Evolutionary conservation across 2,888 invertebrate species (phyloP).

Genomic region (Lasius fuliginosus): DNA sequence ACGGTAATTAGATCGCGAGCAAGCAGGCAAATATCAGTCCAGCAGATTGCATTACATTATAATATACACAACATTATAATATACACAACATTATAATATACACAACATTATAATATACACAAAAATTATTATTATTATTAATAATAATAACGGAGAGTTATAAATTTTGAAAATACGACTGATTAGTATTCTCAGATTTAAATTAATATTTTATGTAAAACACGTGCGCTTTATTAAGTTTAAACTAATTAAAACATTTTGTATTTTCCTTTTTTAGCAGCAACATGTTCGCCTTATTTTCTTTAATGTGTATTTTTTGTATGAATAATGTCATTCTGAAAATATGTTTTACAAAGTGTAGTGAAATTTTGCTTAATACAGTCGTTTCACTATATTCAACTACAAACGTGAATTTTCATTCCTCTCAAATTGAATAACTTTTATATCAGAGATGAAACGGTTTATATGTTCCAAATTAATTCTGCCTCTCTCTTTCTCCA

Average conservation of each 20-base stretch:
- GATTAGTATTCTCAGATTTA: constrained; percentile 6
- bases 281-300: neutral
- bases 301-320: neutral
- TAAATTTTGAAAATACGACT: constrained; percentile 4
- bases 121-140: constrained; percentile 6
- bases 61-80: constrained; percentile 32
- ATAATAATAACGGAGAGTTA: neutral
- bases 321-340: neutral
- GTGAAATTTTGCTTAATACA: neutral
- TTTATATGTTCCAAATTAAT: constrained; percentile 20
- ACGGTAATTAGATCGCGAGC: constrained; percentile 64
- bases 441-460: neutral
- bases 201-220: neutral
- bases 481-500: neutral
- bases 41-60: constrained; percentile 26
- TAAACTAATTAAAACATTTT: neutral
- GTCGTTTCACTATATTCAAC: neutral
- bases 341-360: neutral
- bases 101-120: constrained; percentile 32
- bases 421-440: neutral
- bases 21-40: constrained; percentile 56
- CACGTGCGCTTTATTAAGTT: neutral
- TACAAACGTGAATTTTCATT: neutral
- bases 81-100: too few relatives aligned
- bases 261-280: neutral